A percentile compares a stretch with the other conserved stretches of the same genome.
Evolutionary conservation across 1,140 invertebrate species (phyloP).

Genomic region (Drosophila takahashii): DNA sequence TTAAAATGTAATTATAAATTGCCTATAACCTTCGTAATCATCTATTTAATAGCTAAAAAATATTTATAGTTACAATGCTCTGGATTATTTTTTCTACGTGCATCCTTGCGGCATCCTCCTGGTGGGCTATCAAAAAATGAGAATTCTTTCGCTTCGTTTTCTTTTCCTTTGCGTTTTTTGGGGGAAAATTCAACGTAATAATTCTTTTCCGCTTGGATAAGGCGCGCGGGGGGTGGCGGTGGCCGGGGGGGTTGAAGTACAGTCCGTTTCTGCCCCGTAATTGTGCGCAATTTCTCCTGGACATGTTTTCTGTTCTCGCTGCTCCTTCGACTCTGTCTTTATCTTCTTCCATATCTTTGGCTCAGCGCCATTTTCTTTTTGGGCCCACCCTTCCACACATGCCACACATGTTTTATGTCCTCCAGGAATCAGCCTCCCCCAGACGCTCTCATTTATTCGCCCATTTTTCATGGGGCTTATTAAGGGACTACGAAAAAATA

Average conservation of each 20-base stretch:
- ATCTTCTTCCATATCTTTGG: constrained; percentile 25
- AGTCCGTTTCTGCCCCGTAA: constrained; percentile 54
- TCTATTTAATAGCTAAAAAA: too few relatives aligned
- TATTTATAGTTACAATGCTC: too few relatives aligned
- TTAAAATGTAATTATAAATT: too few relatives aligned
- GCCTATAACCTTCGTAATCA: too few relatives aligned
- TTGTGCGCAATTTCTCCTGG: constrained; percentile 77
- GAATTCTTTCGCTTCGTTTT: constrained; percentile 61
- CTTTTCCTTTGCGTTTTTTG: constrained; percentile 41
- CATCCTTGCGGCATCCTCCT: constrained; percentile 47
- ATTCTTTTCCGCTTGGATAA: constrained; percentile 84
- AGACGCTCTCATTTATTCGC: constrained; percentile 38
- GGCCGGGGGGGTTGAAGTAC: constrained; percentile 9
- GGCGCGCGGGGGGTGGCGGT: constrained; percentile 13
- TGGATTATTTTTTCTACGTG: background rate
- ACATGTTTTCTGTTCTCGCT: constrained; percentile 57
- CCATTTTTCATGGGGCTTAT: constrained; percentile 76
- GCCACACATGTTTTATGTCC: constrained; percentile 37
- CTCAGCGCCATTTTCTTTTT: constrained; percentile 55
- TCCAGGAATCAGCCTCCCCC: constrained; percentile 9
- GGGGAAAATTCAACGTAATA: constrained; percentile 79
- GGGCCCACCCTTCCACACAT: constrained; percentile 11
- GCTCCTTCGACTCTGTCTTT: constrained; percentile 10
- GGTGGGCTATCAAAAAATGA: constrained; percentile 76
- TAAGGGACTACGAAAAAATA: constrained; percentile 67